Conservation (phyloP, 2,888 invertebrate species). For the Agrochola litura region DNA sequence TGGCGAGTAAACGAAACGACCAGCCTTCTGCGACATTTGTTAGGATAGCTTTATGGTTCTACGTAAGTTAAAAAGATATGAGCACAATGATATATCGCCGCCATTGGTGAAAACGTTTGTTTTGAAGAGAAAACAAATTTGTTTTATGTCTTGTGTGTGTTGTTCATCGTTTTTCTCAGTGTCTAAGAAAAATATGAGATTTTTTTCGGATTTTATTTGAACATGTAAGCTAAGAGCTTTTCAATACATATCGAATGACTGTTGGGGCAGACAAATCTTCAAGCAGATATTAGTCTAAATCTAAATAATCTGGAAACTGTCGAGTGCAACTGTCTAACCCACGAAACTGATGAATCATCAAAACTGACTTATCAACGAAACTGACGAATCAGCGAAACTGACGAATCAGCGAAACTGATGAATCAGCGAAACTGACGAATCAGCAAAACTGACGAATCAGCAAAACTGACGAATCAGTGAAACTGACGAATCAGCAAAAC, state of each 20-base stretch:
- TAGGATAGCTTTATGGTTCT: conserved; percentile 35
- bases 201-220: background rate
- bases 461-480: too few species aligned
- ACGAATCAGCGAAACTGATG: too few species aligned
- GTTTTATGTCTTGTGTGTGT: conserved; percentile 1
- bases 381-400: too few species aligned
- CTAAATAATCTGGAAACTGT: background rate
- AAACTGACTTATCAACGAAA: too few species aligned
- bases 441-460: too few species aligned
- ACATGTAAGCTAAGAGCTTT: background rate
- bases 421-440: too few species aligned
- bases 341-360: too few species aligned
- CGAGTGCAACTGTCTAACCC: too few species aligned
- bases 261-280: background rate
- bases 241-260: background rate
- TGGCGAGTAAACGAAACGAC: conserved; percentile 40
- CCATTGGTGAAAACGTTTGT: conserved; percentile 10
- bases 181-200: background rate
- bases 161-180: background rate
- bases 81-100: conserved; percentile 31
- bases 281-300: background rate
- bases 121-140: conserved; percentile 31
- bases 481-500: too few species aligned
- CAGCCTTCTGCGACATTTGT: conserved; percentile 13
- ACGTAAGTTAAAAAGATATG: conserved; percentile 11